Evolutionary conservation across 2,888 invertebrate genomes (phyloP), one percentile per base, ranked within the genome.

Genomic region (Pristionchus exspectatus): DNA sequence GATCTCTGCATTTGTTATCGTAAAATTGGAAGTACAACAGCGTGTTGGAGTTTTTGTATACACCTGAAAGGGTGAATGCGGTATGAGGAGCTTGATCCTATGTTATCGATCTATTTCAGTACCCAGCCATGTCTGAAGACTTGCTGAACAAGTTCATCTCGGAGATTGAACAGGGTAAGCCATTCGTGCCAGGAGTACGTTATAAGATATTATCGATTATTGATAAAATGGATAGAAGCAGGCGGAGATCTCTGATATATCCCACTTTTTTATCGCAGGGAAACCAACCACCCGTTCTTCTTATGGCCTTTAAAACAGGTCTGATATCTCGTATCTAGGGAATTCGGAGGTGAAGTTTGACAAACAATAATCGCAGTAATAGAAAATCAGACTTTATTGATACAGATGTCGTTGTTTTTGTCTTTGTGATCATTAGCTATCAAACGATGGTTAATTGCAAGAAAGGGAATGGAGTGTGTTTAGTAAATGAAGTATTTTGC

Each of bases 51-150:
- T 18, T 14, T 18, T 59, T 24, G 59, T 14, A 59, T 24, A 7
- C 59, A 59, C 3, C 59, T 59, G 59, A 7, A 10, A 10, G 4
- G 9, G 3, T 50, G 59, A 18, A 59, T 59, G 59, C 59, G 59
- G 9, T 18, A 59, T 7, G 59, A 18, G 59, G 21, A 50, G 9
- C 12, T 50, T 3, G 44, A 50, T 50, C 9, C n/a, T 3, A 66
- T 27, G 7, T 24, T n/a, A 24, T 27, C 24, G 66, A 30, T 30
- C 5, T 27, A 18, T 85, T 56, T 7, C 50, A 85, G 56, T 2
- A 33, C 21, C 27, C 33, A 21, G 33, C 77, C 83, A 92, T 92
- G 92, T 92, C 92, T 0, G 91, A 91, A 86, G 92, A 92, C 59
- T 88, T 92, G 24, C 81, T 92, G 27, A 89, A 90, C 90, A 91